These are phyloP conservation scores for Melanotaenia maccullochi DNA, from an alignment of 2,797 vertebrate species.

Conservation along the genomic window DNA sequence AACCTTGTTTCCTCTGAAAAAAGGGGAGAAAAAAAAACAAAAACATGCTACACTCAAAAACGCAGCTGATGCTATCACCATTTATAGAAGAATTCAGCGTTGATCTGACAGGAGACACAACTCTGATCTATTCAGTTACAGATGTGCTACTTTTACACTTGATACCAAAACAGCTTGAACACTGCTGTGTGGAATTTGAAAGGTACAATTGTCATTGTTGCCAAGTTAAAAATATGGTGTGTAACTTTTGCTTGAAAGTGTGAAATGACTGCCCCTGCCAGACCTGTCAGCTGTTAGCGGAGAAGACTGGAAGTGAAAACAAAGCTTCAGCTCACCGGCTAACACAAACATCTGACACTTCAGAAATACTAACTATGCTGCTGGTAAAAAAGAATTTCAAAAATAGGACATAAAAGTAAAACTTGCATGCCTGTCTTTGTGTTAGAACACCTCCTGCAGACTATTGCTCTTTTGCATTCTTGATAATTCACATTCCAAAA, in stretches of 20 bases:
- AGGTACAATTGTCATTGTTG: slow-evolving; percentile 33
- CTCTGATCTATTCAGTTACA: slow-evolving; percentile 30
- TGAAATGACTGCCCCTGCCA: slow-evolving; percentile 33
- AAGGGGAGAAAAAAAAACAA: neutral
- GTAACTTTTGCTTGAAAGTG: slow-evolving; percentile 41
- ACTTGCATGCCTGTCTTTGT: slow-evolving; percentile 48
- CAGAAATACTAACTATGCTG: slow-evolving; percentile 51
- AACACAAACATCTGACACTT: slow-evolving; percentile 46
- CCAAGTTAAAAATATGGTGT: slow-evolving; percentile 58
- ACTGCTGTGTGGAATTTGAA: slow-evolving; percentile 27
- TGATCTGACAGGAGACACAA: slow-evolving; percentile 22
- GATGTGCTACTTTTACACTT: slow-evolving; percentile 37
- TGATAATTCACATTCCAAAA: slow-evolving; percentile 53
- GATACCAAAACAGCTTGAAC: slow-evolving; percentile 29
- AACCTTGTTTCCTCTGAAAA: slow-evolving; percentile 22
- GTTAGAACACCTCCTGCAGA: slow-evolving; percentile 38
- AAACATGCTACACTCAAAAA: slow-evolving; percentile 69
- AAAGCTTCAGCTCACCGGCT: slow-evolving; percentile 43
- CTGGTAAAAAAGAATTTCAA: slow-evolving; percentile 53
- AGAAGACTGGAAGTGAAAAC: slow-evolving; percentile 34
- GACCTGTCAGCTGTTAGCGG: slow-evolving; percentile 42
- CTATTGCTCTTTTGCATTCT: slow-evolving; percentile 43
- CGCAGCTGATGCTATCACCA: slow-evolving; percentile 48
- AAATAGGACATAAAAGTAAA: slow-evolving; percentile 63
- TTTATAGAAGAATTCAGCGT: slow-evolving; percentile 26